Percentiles rank a stretch among this genome's conserved stretches.
phyloP scores from a whole-genome alignment of 2,888 invertebrate species.

The Platycheirus albimanus region DNA sequence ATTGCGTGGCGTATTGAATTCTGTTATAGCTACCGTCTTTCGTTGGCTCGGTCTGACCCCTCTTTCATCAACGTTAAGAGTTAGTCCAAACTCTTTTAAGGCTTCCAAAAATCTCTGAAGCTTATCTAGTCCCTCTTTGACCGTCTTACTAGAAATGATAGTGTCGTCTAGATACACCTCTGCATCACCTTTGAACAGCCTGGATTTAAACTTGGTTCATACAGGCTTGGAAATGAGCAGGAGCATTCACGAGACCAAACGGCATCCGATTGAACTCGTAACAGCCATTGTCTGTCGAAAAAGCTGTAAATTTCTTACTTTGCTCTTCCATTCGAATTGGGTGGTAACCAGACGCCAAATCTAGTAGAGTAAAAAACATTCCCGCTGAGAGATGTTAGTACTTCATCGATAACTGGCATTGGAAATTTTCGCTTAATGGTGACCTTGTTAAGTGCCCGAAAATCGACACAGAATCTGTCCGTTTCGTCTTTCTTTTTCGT shows the following conservation, averaged over 20 bases:
- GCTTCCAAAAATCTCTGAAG: neutral
- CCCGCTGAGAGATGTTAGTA: constrained; percentile 13
- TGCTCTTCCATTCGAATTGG: too few species aligned
- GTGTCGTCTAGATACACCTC: constrained; percentile 14
- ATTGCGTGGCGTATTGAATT: neutral
- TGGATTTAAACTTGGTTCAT: too few species aligned
- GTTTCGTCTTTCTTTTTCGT: too few species aligned
- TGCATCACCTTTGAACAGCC: too few species aligned
- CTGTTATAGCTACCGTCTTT: neutral
- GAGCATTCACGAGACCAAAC: too few species aligned
- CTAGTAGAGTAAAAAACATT: constrained; percentile 33
- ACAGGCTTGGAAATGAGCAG: too few species aligned
- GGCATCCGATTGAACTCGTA: too few species aligned
- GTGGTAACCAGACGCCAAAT: constrained; percentile 31
- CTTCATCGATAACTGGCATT: constrained; percentile 42
- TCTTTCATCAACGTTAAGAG: neutral
- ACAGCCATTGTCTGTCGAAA: too few species aligned
- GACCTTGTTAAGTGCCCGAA: constrained; percentile 69
- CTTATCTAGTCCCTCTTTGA: neutral
- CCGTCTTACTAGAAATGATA: constrained; percentile 11
- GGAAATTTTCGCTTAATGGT: constrained; percentile 40
- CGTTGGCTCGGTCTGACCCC: neutral
- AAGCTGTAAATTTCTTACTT: too few species aligned
- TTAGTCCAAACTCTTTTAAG: constrained; percentile 7
- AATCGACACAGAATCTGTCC: too few species aligned